Percentiles rank a stretch among this genome's conserved stretches.
Conservation (phyloP, 2,888 invertebrate genomes). For the Perizoma flavofasciatum region DNA sequence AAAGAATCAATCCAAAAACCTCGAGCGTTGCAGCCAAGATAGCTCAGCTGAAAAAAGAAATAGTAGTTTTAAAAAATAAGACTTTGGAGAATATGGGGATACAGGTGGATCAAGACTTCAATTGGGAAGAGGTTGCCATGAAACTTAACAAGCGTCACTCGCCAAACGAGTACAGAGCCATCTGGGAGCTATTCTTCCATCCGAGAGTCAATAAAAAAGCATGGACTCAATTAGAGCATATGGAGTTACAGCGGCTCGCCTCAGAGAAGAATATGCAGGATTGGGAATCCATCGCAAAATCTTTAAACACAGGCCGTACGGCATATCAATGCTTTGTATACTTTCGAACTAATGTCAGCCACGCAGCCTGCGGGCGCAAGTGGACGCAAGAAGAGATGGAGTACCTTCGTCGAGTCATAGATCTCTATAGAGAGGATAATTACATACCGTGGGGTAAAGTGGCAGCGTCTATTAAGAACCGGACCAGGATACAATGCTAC, state of each 20-base stretch:
- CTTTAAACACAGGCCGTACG: slow-evolving; percentile 84
- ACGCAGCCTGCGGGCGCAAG: slow-evolving; percentile 57
- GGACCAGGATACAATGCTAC: slow-evolving; percentile 87
- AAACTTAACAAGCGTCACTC: slow-evolving; percentile 82
- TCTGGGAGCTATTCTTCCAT: slow-evolving; percentile 89
- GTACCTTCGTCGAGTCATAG: slow-evolving; percentile 85
- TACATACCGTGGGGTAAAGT: slow-evolving; percentile 90
- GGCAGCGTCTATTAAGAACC: slow-evolving; percentile 84
- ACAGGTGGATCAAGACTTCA: slow-evolving; percentile 74
- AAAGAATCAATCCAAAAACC: slow-evolving; percentile 31
- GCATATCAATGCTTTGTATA: slow-evolving; percentile 89
- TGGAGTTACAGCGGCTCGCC: slow-evolving; percentile 55
- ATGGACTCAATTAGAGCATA: slow-evolving; percentile 64
- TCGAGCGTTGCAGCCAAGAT: slow-evolving; percentile 41
- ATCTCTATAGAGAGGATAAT: slow-evolving; percentile 85
- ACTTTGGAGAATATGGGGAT: slow-evolving; percentile 57
- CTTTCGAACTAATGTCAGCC: slow-evolving; percentile 80
- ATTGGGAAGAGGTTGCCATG: slow-evolving; percentile 83
- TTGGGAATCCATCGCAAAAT: slow-evolving; percentile 86
- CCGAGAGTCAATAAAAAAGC: slow-evolving; percentile 84
- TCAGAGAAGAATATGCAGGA: slow-evolving; percentile 76
- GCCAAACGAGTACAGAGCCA: slow-evolving; percentile 85
- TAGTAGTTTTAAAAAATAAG: slow-evolving; percentile 47
- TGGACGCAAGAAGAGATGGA: slow-evolving; percentile 89
- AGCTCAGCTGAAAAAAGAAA: slow-evolving; percentile 43